These are phyloP conservation scores for Bufo bufo DNA, from an alignment of 2,113 vertebrate genomes.

Conservation along the genomic window DNA sequence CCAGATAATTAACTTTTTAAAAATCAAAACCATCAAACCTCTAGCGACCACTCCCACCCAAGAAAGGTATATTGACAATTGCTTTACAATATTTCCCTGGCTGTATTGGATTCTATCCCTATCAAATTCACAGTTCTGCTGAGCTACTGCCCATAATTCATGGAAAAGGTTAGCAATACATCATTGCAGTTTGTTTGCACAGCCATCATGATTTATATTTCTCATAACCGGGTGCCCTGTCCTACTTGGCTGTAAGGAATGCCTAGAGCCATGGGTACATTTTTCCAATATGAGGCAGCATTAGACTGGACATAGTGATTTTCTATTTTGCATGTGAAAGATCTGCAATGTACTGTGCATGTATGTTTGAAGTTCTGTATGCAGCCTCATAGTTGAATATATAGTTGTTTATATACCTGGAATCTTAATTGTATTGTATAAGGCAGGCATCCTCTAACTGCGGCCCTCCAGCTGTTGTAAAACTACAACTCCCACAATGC, in stretches of 20 bases:
- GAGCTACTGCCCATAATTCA: not conserved
- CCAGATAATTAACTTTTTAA: not conserved
- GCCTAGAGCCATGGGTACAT: not conserved
- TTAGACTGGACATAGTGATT: not conserved
- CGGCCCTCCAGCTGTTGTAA: no score
- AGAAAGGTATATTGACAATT: not conserved
- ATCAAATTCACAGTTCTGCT: not conserved
- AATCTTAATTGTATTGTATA: no score
- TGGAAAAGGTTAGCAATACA: not conserved
- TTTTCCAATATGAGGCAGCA: not conserved
- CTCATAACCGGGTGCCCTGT: not conserved
- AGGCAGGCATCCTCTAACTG: no score
- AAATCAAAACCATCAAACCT: not conserved
- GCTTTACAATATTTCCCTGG: not conserved
- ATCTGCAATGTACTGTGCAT: not conserved
- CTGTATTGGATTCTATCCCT: not conserved
- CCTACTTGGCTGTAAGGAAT: not conserved
- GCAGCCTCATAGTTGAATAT: not conserved
- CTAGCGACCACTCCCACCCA: not conserved
- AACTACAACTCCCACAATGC: no score
- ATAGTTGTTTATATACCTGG: no score
- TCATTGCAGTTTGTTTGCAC: conserved; percentile 5
- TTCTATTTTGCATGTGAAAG: not conserved
- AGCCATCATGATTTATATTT: conserved; percentile 11
- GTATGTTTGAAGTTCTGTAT: not conserved